These are phyloP conservation scores for Oreochromis grahami DNA, from an alignment of 2,797 vertebrate species.

Conservation along the genomic window DNA sequence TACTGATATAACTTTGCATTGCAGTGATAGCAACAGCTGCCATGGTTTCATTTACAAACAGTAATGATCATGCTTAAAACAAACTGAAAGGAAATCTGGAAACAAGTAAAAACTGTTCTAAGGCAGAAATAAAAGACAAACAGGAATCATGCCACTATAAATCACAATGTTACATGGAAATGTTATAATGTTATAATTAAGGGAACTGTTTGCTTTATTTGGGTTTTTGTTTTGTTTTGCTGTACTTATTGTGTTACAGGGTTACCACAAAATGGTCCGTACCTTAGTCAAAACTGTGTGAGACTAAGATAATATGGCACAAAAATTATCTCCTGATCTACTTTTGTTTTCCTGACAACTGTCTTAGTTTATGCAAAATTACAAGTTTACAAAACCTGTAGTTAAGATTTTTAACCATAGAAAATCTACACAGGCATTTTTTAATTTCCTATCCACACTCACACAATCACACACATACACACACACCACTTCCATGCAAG, in stretches of 20 bases:
- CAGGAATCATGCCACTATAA: neutral
- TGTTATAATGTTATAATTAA: neutral
- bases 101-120: neutral
- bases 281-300: neutral
- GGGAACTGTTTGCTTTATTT: neutral
- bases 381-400: neutral
- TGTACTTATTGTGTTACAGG: neutral
- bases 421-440: neutral
- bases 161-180: neutral
- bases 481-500: neutral
- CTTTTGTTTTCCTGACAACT: slow-evolving; percentile 5
- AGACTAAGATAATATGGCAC: neutral
- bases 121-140: neutral
- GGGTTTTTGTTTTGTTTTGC: neutral
- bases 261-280: neutral
- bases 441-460: neutral
- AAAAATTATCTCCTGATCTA: slow-evolving; percentile 12
- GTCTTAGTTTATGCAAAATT: slow-evolving; percentile 10
- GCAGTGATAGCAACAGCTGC: neutral
- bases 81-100: neutral
- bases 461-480: neutral
- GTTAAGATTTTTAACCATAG: neutral
- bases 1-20: neutral
- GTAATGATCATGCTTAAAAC: neutral
- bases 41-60: neutral